Conservation (phyloP, 2,797 vertebrate genomes). For the Borostomias antarcticus region DNA sequence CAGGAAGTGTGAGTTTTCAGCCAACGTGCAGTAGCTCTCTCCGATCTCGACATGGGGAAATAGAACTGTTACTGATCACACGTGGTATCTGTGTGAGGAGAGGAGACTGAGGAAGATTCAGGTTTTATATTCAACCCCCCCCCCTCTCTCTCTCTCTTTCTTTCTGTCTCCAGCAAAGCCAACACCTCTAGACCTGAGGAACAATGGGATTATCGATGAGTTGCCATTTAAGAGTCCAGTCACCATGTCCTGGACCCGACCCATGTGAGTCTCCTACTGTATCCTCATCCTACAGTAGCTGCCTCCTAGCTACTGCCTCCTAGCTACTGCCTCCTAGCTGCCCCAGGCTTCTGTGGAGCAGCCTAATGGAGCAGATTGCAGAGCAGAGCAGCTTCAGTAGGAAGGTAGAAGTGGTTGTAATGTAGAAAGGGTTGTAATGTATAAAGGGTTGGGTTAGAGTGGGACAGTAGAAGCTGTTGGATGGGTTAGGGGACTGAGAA, state of each 20-base stretch:
- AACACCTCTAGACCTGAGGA: constrained; percentile 91
- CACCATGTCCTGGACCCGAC: constrained; percentile 96
- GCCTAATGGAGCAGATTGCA: constrained; percentile 28
- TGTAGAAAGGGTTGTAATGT: no score
- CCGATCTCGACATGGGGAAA: no score
- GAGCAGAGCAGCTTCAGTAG: background rate
- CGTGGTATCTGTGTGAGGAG: no score
- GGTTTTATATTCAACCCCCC: background rate
- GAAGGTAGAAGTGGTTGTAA: no score
- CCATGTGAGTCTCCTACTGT: constrained; percentile 82
- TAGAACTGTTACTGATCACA: no score
- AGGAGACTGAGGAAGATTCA: no score
- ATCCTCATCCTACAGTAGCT: background rate
- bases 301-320: no score
- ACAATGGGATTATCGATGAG: constrained; percentile 93
- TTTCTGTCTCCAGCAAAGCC: constrained; percentile 83
- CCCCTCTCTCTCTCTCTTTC: background rate
- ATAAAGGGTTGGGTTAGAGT: no score
- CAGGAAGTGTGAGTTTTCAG: constrained; percentile 72
- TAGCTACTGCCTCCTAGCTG: no score
- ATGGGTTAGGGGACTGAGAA: no score
- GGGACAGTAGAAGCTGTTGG: no score
- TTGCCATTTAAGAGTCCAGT: constrained; percentile 96
- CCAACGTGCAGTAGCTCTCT: background rate
- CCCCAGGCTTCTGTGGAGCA: background rate